Base-by-base conservation (phyloP, 1,140 invertebrate species). In the Cheumatopsyche charites region DNA sequence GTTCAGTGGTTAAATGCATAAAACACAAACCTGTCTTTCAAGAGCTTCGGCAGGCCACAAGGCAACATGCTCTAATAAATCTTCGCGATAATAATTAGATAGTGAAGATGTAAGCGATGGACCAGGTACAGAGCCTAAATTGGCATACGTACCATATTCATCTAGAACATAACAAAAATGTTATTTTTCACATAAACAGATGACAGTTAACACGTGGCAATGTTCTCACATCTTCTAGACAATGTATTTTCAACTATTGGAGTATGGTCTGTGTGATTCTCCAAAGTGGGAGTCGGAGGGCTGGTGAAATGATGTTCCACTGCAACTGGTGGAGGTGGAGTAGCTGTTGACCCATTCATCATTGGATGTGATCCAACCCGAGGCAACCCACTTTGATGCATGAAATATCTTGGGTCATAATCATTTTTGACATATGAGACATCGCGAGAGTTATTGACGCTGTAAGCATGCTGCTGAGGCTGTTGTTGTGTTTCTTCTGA, bases 11-110 rank as follows among this genome's bases (percentile, higher is more conserved):
- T n/a, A 52, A 17, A 43, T 19, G 26, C 29, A 71, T 23, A 42
- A 69, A 45, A 76, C 61, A 66, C 25, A 74, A 83, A 96, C 95
- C 89, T 97, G 95, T 88, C 93, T 94, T 84, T 98, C 95, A 72
- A 95, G 86, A 78, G 92, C 90, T 79, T 98, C 95, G 13, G 94
- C 94, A 70, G 94, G 94, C 92, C 96, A 98, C 58, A 92, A 93
- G 74, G 90, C 89, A 67, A 98, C 95, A 83, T 98, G 96, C 78
- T 89, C 88, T 71, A 95, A 94, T 75, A 98, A 87, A 84, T 96
- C 93, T 80, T 94, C 90, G 75, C 94, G 89, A 83, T 94, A 95
- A 85, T 97, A 94, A 85, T 97, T 95, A 73, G 93, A 91, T 76
- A 97, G 86, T 73, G 92, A 94, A 42, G 95, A 93, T 78, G 94